Evolutionary conservation across 2,113 vertebrate species (phyloP).

Genomic region (Mola mola): DNA sequence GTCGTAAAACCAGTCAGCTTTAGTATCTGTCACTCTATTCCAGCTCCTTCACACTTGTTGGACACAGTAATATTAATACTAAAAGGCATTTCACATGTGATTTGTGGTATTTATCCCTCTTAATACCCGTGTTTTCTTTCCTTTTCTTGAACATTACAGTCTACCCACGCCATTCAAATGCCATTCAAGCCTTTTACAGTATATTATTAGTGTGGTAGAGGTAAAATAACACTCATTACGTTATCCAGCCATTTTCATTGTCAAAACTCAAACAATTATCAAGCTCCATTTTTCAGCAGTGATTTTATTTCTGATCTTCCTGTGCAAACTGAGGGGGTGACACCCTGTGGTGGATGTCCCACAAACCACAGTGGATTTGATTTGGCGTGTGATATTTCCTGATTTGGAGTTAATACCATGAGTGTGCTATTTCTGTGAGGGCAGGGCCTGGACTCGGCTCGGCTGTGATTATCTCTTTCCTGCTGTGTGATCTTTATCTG

Average conservation of each 20-base stretch:
- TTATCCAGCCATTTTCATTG: neutral
- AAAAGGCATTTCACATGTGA: neutral
- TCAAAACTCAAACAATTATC: slow-evolving; percentile 29
- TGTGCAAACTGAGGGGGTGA: slow-evolving; percentile 6
- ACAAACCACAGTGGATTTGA: slow-evolving; percentile 34
- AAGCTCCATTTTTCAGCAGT: neutral
- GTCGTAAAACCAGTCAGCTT: slow-evolving; percentile 2
- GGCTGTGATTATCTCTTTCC: slow-evolving; percentile 72
- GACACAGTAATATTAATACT: neutral
- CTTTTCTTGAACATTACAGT: neutral
- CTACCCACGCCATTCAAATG: neutral
- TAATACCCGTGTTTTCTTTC: neutral
- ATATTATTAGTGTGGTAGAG: neutral
- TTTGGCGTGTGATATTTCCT: slow-evolving; percentile 4
- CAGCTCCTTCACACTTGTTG: neutral
- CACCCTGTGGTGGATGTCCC: slow-evolving; percentile 12
- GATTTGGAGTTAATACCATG: slow-evolving; percentile 53
- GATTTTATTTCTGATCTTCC: slow-evolving; percentile 28
- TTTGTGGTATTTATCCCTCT: too few relatives aligned
- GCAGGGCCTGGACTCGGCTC: slow-evolving; percentile 17
- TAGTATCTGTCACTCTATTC: neutral
- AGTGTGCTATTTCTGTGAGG: slow-evolving; percentile 55
- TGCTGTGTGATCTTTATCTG: slow-evolving; percentile 74
- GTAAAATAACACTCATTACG: slow-evolving; percentile 14
- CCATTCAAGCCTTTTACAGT: neutral